A percentile compares a stretch with the other conserved stretches of the same genome.
phyloP scores from a whole-genome alignment of 2,888 invertebrate species.

The Torymus tubicola region DNA sequence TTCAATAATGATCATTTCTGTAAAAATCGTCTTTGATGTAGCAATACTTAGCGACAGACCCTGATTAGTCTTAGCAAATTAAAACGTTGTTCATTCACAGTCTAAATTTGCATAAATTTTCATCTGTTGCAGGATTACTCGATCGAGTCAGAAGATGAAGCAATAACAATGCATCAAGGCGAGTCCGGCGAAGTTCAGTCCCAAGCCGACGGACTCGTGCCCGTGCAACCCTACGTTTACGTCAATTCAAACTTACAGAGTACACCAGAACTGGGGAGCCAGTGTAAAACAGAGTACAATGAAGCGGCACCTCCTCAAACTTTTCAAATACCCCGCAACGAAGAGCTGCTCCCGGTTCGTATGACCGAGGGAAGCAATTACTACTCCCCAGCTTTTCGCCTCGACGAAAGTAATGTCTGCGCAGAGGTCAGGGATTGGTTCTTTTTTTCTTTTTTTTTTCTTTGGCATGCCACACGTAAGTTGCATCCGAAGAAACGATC shows the following conservation, averaged over 20 bases:
- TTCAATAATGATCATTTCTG: too few species aligned
- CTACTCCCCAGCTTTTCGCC: conserved; percentile 18
- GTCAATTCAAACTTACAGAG: background rate
- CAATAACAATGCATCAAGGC: conserved; percentile 6
- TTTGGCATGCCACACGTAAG: too few species aligned
- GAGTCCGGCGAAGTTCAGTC: background rate
- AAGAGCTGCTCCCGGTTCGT: conserved; percentile 23
- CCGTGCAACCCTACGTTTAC: background rate
- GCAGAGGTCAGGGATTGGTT: conserved; percentile 25
- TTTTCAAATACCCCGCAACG: conserved; percentile 16
- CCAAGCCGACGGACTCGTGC: background rate
- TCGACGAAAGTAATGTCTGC: conserved; percentile 37
- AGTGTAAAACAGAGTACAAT: conserved; percentile 2
- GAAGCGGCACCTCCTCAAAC: background rate
- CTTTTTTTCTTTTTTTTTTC: background rate
- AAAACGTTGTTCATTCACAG: too few species aligned
- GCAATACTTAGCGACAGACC: too few species aligned
- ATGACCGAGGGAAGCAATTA: conserved; percentile 29
- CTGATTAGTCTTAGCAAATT: too few species aligned
- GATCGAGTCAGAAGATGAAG: background rate
- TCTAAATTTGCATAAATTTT: background rate
- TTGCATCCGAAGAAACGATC: too few species aligned
- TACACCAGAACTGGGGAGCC: background rate
- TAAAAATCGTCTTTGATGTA: too few species aligned
- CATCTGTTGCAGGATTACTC: conserved; percentile 4